phyloP scores from a whole-genome alignment of 1,140 invertebrate species.

The Zaprionus gabonicus region DNA sequence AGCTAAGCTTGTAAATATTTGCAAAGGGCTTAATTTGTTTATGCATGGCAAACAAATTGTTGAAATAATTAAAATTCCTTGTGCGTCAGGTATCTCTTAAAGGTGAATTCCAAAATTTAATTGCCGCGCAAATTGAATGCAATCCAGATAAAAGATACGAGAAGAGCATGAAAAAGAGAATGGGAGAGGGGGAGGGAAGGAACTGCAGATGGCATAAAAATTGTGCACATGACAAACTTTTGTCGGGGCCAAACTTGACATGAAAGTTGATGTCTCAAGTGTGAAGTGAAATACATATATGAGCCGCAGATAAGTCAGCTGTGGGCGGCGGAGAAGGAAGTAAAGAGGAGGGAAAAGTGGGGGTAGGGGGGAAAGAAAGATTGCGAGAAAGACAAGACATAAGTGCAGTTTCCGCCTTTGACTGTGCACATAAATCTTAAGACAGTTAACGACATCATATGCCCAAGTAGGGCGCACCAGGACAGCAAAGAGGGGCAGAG shows the following conservation, averaged over 20 bases:
- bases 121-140: conserved; percentile 70
- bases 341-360: background rate
- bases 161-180: background rate
- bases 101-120: conserved; percentile 52
- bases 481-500: background rate
- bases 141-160: conserved; percentile 55
- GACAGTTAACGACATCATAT: conserved; percentile 81
- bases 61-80: conserved; percentile 66
- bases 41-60: conserved; percentile 53
- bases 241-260: conserved; percentile 40
- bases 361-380: background rate
- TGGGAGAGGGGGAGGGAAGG: background rate
- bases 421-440: conserved; percentile 80
- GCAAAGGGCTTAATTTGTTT: conserved; percentile 65
- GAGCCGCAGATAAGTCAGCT: conserved; percentile 17
- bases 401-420: conserved; percentile 80
- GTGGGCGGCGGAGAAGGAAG: background rate
- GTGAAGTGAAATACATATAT: conserved; percentile 70
- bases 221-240: conserved; percentile 73
- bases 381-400: conserved; percentile 35
- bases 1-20: conserved; percentile 55
- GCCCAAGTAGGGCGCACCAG: conserved; percentile 40
- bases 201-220: conserved; percentile 51
- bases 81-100: conserved; percentile 15
- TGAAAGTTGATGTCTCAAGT: conserved; percentile 79